Conservation (phyloP, 1,140 invertebrate genomes). For the Trialeurodes vaporariorum region DNA sequence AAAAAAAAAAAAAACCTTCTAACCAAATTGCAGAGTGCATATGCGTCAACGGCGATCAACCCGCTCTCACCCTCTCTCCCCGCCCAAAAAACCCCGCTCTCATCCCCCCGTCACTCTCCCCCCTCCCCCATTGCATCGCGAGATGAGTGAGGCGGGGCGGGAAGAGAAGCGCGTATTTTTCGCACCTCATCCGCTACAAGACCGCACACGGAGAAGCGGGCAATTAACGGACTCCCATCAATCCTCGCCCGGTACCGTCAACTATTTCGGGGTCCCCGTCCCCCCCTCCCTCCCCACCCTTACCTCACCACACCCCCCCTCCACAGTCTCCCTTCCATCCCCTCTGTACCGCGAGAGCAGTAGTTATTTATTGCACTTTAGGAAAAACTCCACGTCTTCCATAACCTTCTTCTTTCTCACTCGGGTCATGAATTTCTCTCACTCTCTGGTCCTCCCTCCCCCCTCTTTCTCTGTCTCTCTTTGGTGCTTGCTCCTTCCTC, state of each 20-base stretch:
- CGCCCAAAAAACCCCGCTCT: too few relatives aligned
- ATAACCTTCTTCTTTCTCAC: too few relatives aligned
- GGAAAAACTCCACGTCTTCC: background rate
- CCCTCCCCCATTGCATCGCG: too few relatives aligned
- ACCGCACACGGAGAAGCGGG: background rate
- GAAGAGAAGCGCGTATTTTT: background rate
- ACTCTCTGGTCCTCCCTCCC: background rate
- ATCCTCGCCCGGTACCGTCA: background rate
- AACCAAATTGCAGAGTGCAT: background rate
- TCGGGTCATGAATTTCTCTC: background rate
- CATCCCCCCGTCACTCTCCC: too few relatives aligned
- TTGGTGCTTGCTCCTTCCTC: background rate
- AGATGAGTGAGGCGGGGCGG: background rate
- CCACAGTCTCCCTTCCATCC: too few relatives aligned
- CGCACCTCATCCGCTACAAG: background rate
- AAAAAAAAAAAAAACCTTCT: too few relatives aligned
- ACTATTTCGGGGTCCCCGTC: background rate
- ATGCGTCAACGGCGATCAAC: background rate
- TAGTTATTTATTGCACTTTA: background rate
- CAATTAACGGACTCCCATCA: background rate
- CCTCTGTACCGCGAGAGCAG: too few relatives aligned
- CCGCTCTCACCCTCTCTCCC: too few relatives aligned
- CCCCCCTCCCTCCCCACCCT: background rate
- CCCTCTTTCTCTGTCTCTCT: background rate
- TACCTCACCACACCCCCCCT: too few relatives aligned